phyloP scores from a whole-genome alignment of 1,140 invertebrate genomes.

The Globodera rostochiensis region DNA sequence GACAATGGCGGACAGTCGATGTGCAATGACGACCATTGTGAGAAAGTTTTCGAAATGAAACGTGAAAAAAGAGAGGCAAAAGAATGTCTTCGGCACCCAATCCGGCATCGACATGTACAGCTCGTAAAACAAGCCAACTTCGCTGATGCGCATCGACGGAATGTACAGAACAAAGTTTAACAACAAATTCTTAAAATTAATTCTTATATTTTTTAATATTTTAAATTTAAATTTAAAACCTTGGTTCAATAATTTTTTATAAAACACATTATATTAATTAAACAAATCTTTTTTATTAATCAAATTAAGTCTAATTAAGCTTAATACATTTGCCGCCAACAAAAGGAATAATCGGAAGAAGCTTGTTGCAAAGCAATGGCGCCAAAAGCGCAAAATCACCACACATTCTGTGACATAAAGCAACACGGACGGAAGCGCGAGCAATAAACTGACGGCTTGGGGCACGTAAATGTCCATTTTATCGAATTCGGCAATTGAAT shows the following conservation, averaged over 20 bases:
- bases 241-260: background rate
- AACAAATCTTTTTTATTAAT: background rate
- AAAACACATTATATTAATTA: background rate
- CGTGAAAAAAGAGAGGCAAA: background rate
- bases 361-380: slow-evolving; percentile 12
- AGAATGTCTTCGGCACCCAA: slow-evolving; percentile 12
- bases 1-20: slow-evolving; percentile 22
- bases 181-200: slow-evolving; percentile 16
- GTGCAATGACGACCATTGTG: slow-evolving; percentile 4
- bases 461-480: slow-evolving; percentile 15
- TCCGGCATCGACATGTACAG: slow-evolving; percentile 18
- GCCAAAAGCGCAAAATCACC: slow-evolving; percentile 3
- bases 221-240: too few relatives aligned
- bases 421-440: slow-evolving; percentile 19
- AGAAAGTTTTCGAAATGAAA: slow-evolving; percentile 26
- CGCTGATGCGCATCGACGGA: background rate
- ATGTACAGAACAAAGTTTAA: slow-evolving; percentile 25
- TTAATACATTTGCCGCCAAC: slow-evolving; percentile 20
- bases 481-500: too few relatives aligned
- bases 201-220: background rate
- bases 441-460: slow-evolving; percentile 2
- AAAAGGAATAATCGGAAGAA: slow-evolving; percentile 26
- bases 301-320: too few relatives aligned
- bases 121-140: slow-evolving; percentile 12
- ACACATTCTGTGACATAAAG: slow-evolving; percentile 22